Percentiles rank a stretch among this genome's conserved stretches.
Evolutionary conservation across 2,888 invertebrate species (phyloP).

Genomic region (Cerastis leucographa): DNA sequence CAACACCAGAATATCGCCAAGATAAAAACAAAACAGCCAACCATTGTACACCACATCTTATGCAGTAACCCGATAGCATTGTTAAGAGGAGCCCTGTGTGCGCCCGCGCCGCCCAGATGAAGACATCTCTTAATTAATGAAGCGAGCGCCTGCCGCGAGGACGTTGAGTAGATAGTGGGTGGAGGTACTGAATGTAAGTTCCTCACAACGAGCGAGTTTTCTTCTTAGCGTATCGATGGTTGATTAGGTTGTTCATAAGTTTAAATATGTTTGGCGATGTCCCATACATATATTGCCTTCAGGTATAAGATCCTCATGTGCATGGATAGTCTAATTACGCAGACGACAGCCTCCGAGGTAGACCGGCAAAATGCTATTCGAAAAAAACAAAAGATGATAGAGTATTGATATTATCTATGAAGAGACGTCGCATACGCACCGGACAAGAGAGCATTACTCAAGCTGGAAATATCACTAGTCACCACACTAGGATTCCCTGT

Average conservation of each 20-base stretch:
- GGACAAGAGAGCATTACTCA: too few relatives aligned
- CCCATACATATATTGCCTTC: too few relatives aligned
- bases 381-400: not conserved
- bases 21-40: conserved; percentile 33
- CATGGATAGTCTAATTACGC: too few relatives aligned
- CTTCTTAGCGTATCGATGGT: not conserved
- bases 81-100: conserved; percentile 63
- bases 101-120: conserved; percentile 59
- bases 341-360: too few relatives aligned
- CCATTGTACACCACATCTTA: conserved; percentile 57
- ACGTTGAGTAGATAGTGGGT: too few relatives aligned
- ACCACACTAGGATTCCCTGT: too few relatives aligned
- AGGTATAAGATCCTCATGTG: not conserved
- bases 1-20: conserved; percentile 14
- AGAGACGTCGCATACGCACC: too few relatives aligned
- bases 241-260: not conserved
- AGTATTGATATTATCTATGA: too few relatives aligned
- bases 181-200: not conserved
- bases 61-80: conserved; percentile 66
- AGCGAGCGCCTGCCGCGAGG: conserved; percentile 59
- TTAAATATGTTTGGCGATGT: too few relatives aligned
- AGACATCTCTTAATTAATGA: conserved; percentile 68
- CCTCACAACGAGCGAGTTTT: not conserved
- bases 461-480: too few relatives aligned
- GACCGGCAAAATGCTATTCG: too few relatives aligned